Evolutionary conservation across 2,888 invertebrate genomes (phyloP).

Genomic region (Cephus pygmeus): DNA sequence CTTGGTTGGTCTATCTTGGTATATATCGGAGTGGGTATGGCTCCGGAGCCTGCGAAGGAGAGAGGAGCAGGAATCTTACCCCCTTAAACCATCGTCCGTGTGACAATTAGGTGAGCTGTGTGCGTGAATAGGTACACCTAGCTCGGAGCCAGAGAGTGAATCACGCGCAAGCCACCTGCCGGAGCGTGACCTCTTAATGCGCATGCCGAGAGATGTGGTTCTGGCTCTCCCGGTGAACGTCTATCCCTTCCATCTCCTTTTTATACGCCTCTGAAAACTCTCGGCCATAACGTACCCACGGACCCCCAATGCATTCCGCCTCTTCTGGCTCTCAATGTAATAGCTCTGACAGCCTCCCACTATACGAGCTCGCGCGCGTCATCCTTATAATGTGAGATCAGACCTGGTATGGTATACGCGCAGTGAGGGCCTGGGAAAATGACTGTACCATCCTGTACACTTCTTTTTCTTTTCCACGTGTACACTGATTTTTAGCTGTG

Average conservation of each 20-base stretch:
- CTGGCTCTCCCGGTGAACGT: slow-evolving; percentile 15
- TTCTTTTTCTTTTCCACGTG: background rate
- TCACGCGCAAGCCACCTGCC: slow-evolving; percentile 60
- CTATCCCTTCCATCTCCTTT: slow-evolving; percentile 24
- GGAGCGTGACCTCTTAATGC: slow-evolving; percentile 60
- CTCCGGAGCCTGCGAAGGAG: background rate
- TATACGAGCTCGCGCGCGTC: slow-evolving; percentile 26
- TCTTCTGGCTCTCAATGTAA: slow-evolving; percentile 37
- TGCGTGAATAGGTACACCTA: slow-evolving; percentile 48
- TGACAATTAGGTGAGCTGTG: slow-evolving; percentile 49
- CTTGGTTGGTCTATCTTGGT: background rate
- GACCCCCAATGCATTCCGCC: slow-evolving; percentile 22
- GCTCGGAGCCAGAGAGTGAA: slow-evolving; percentile 47
- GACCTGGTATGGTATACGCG: slow-evolving; percentile 7
- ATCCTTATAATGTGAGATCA: slow-evolving; percentile 18
- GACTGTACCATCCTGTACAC: slow-evolving; percentile 26
- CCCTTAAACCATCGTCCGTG: slow-evolving; percentile 46
- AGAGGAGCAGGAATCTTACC: background rate
- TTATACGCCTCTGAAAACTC: slow-evolving; percentile 10
- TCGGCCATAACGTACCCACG: slow-evolving; percentile 6
- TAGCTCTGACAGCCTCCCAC: slow-evolving; percentile 45
- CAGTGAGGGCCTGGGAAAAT: slow-evolving; percentile 38
- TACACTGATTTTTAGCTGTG: background rate
- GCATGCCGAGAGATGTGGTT: slow-evolving; percentile 35
- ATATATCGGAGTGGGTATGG: background rate